Base-by-base conservation (phyloP, 1,140 invertebrate genomes). In the Calephelis virginiensis region DNA sequence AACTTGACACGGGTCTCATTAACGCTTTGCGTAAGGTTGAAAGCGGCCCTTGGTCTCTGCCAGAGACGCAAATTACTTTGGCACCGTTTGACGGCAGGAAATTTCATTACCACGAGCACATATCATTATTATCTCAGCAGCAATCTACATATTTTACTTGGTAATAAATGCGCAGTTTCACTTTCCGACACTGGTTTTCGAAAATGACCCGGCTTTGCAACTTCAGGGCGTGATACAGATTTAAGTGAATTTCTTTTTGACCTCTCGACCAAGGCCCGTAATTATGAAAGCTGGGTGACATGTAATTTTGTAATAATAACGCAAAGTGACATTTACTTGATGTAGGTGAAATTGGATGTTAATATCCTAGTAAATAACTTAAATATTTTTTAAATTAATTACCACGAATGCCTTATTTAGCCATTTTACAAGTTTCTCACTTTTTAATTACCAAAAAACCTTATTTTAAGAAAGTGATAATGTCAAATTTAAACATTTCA, bases 41-140 rank as follows among this genome's bases (percentile, higher is more conserved):
- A 89, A 89, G 86, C 82, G 86, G 83, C 86, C 86, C 88, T 86
- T 80, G 76, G 80, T 82, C 81, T 82, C 74, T 78, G 78, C 76
- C 87, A 85, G 80, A 83, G 86, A 88, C 86, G 86, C 89, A 89
- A 91, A 91, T 89, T 89, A 89, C 89, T 89, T 89, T 89, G 89
- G 85, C 89, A 91, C 86, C 86, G 82, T 91, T 91, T 91, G 89
- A 91, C 86, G 82, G 81, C 86, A 81, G 86, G 84, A 90, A 90
- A 90, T 89, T 90, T 90, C 88, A 89, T 90, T 90, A 89, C 88
- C 85, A 90, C 85, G 79, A 87, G 86, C 88, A 90, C 88, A 90
- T 89, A 90, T 90, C 86, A 89, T 90, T 89, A 90, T 90, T 90
- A 89, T 89, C 88, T 89, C 74, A 81, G 72, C 77, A 77, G 82